Evolutionary conservation across 1,140 invertebrate species (phyloP), one percentile per base, ranked within the genome.

Genomic region (Lepidostoma basale): DNA sequence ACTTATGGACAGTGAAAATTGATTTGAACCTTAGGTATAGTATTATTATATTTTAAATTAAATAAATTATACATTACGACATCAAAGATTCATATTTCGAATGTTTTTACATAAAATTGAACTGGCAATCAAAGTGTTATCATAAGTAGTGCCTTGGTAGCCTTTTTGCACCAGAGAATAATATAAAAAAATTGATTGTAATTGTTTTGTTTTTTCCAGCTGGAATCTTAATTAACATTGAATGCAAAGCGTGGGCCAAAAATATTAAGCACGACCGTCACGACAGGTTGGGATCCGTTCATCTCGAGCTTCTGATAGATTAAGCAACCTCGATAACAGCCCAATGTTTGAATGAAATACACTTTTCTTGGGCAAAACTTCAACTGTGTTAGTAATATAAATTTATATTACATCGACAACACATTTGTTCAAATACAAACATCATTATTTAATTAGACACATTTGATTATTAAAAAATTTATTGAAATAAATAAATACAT

Each of bases 291-390:
- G 95, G 94, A 20, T 88, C 91, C 26, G 93, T 95, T 14, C 93
- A 95, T 78, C 95, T 96, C 77, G 94, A 96, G 80, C 78, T 97
- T 28, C 85, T 96, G 82, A 89, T 96, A 69, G 93, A 96, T 83
- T 95, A 92, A 86, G 28, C 14, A 28, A 22, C 6, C 52, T n/a
- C 20, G n/a, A 56, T 72, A 73, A 59, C 18, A 67, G 33, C 45
- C 26, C 33, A 28, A 25, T 45, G 1, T 64, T 22, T 42, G 10
- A 40, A 45, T 42, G 28, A 64, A 70, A 39, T 36, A 52, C 40
- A 60, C 42, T 56, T 49, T 33, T 67, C 39, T 70, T 56, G 52
- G 36, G 26, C 52, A 56, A 36, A 22, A 30, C 52, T 18, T 56
- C 52, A 33, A 64, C 36, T 28, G 25, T 44, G 42, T 44, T 62